phyloP scores from a whole-genome alignment of 2,113 vertebrate genomes.

The Condylura cristata region DNA sequence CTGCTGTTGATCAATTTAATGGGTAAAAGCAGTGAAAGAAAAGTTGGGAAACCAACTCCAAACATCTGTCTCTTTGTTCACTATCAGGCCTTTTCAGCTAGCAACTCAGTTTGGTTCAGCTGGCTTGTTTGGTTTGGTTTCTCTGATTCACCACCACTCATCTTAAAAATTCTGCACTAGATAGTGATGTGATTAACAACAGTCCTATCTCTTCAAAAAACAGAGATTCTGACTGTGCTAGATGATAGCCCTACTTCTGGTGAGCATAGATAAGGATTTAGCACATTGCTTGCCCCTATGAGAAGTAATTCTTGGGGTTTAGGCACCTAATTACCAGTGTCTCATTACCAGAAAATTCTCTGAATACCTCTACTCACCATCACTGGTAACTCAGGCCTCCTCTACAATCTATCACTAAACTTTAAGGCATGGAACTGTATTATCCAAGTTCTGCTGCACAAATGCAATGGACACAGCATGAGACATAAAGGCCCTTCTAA shows the following conservation, averaged over 20 bases:
- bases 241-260: slow-evolving; percentile 27
- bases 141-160: neutral
- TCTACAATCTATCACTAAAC: neutral
- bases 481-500: neutral
- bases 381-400: neutral
- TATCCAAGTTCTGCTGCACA: neutral
- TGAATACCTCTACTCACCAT: neutral
- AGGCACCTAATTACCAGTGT: neutral
- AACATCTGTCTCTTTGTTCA: neutral
- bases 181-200: neutral
- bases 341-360: slow-evolving; percentile 16
- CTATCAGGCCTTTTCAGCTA: neutral
- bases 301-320: neutral
- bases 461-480: neutral
- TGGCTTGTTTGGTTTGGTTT: neutral
- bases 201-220: neutral
- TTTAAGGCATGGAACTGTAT: neutral
- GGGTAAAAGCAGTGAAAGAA: slow-evolving; percentile 5
- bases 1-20: slow-evolving; percentile 85
- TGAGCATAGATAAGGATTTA: neutral
- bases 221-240: neutral
- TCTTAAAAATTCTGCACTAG: neutral
- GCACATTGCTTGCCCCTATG: neutral
- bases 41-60: neutral
- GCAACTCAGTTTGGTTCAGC: neutral